phyloP scores from a whole-genome alignment of 2,113 vertebrate genomes.

The Benitochromis conjunctus region DNA sequence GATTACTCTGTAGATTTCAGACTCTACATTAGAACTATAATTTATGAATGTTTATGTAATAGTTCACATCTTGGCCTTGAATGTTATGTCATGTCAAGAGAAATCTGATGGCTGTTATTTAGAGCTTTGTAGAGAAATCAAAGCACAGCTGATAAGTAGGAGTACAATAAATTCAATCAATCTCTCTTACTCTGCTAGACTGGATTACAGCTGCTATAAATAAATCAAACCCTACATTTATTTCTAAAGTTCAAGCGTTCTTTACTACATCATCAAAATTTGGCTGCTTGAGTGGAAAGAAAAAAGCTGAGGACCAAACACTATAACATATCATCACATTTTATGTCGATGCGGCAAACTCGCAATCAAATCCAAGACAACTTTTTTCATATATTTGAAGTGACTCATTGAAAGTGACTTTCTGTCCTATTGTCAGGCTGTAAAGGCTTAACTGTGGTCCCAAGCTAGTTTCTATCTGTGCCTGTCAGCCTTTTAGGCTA shows the following conservation, averaged over 20 bases:
- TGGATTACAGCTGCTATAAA: not conserved
- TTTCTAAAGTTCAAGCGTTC: not conserved
- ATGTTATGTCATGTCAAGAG: slow-evolving; percentile 26
- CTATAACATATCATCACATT: not conserved
- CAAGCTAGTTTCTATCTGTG: not conserved
- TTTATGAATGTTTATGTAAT: not conserved
- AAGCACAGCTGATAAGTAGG: not conserved
- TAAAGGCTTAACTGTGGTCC: not conserved
- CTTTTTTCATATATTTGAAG: not conserved
- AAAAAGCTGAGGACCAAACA: not conserved
- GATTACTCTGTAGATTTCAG: not conserved
- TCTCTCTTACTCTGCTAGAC: not conserved
- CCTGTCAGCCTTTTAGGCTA: not conserved
- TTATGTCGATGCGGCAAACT: not conserved
- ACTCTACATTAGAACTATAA: not conserved
- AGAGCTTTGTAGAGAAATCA: not conserved
- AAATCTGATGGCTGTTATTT: not conserved
- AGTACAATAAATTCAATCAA: not conserved
- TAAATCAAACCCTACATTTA: not conserved
- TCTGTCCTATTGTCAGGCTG: not conserved
- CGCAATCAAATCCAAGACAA: not conserved
- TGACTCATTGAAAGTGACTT: not conserved
- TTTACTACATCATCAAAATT: not conserved
- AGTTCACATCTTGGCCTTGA: not conserved
- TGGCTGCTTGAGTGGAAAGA: not conserved